Evolutionary conservation across 2,888 invertebrate genomes (phyloP), one percentile per base, ranked within the genome.

Genomic region (Empis stercorea): DNA sequence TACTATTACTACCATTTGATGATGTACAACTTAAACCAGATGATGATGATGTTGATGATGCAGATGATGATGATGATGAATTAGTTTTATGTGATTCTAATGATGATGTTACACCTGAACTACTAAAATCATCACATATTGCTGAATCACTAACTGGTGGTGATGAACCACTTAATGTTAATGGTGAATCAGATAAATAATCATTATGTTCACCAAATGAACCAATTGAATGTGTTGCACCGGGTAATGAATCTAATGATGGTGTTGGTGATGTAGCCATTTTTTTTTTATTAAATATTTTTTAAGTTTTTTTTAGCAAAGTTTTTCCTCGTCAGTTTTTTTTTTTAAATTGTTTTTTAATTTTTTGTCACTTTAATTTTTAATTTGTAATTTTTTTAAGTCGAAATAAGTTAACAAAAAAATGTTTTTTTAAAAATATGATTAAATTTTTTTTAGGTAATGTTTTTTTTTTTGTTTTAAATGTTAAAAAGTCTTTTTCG

Each of bases 241-340:
- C 69, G 69, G 84, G 84, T 75, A 86, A 78, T 74, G 89, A 91
- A 78, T 89, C 91, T 76, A 89, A 77, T 73, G 89, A 91, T 74
- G 88, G 88, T 75, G 89, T 88, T 72, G 78, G 79, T 58, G 69
- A 70, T 74, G 89, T 87, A 79, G 87, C 89, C 89, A 89, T 88
- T 80, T 85, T 87, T 23, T 88, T 80, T 85, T 87, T 23, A 34
- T n/a, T 5, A 32, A 34, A n/a, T n/a, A 7, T 34, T 3, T 13
- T 34, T n/a, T 20, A 20, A n/a, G n/a, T n/a, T n/a, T n/a, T 34
- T 34, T 34, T 34, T 34, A 34, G 13, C 7, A 34, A 34, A 32
- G 13, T 32, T 13, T 34, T 34, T 34, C n/a, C n/a, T 34, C 5
- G n/a, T 34, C 9, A 34, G 13, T n/a, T 34, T 7, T 10, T 34